Conservation (phyloP, 1,140 invertebrate species). For the Diabrotica virgifera region DNA sequence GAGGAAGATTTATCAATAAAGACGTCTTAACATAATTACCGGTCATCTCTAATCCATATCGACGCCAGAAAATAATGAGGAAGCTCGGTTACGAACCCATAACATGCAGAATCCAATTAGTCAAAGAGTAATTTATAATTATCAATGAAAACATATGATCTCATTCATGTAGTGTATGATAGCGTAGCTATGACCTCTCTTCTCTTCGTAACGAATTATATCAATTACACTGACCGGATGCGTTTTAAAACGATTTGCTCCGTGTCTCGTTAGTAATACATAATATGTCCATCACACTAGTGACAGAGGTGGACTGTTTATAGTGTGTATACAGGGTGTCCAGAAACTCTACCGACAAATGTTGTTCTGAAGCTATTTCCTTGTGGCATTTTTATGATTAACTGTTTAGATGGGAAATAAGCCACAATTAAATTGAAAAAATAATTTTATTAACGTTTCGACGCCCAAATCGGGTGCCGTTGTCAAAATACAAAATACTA, state of each 20-base stretch:
- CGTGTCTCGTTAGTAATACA: slow-evolving; percentile 4
- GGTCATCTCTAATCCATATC: background rate
- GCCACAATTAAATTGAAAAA: too few species aligned
- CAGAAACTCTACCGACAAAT: too few species aligned
- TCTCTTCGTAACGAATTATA: slow-evolving; percentile 10
- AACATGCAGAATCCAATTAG: background rate
- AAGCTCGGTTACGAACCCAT: background rate
- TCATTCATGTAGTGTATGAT: background rate
- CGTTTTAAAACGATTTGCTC: slow-evolving; percentile 12
- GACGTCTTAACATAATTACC: background rate
- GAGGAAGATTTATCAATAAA: background rate
- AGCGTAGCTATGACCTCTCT: background rate
- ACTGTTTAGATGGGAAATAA: too few species aligned
- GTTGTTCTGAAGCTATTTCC: too few species aligned
- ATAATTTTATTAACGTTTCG: too few species aligned
- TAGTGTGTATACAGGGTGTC: too few species aligned
- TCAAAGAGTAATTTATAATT: background rate
- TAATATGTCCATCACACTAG: background rate
- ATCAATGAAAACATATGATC: slow-evolving; percentile 1
- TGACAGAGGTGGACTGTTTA: background rate
- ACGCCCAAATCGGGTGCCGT: too few species aligned
- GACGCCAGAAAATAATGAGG: background rate
- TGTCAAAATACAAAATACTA: too few species aligned
- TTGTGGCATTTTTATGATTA: too few species aligned
- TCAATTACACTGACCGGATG: slow-evolving; percentile 12